These are phyloP conservation scores for Actinia tenebrosa DNA, from an alignment of 64 coral and sea anemone species.

Conservation along the genomic window DNA sequence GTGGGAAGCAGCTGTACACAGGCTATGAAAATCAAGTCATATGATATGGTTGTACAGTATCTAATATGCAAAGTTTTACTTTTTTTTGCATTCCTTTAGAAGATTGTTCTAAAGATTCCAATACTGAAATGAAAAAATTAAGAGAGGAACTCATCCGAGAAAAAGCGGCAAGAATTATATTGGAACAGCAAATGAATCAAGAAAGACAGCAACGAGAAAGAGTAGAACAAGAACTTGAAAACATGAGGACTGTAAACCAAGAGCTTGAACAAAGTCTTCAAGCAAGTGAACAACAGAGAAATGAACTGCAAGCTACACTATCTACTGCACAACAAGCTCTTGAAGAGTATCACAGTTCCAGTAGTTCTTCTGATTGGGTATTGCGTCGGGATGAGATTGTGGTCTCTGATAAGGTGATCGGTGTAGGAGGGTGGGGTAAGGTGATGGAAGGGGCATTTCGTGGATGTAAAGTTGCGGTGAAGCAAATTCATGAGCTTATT, in stretches of 20 bases:
- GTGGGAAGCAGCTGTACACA: too few relatives aligned
- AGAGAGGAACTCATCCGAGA: constrained; percentile 6
- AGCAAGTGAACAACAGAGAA: background rate
- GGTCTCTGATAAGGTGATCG: constrained; percentile 33
- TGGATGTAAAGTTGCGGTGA: constrained; percentile 62
- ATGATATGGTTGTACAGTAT: too few relatives aligned
- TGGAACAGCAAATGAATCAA: constrained; percentile 12
- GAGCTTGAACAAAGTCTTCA: constrained; percentile 17
- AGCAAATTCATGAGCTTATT: constrained; percentile 68
- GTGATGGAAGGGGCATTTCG: constrained; percentile 49
- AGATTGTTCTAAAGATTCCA: background rate
- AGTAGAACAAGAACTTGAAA: constrained; percentile 23
- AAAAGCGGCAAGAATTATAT: background rate
- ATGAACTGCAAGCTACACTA: constrained; percentile 36
- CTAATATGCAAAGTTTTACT: background rate
- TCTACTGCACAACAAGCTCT: constrained; percentile 31
- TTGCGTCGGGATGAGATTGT: constrained; percentile 40
- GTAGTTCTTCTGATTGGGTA: constrained; percentile 10
- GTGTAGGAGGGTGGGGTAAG: constrained; percentile 46
- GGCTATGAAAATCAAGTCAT: too few relatives aligned
- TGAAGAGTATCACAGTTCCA: constrained; percentile 17
- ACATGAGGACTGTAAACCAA: background rate
- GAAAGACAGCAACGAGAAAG: background rate
- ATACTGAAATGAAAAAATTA: background rate
- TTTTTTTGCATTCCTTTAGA: background rate